Conservation (phyloP, 2,113 vertebrate species). For the Channa argus region DNA sequence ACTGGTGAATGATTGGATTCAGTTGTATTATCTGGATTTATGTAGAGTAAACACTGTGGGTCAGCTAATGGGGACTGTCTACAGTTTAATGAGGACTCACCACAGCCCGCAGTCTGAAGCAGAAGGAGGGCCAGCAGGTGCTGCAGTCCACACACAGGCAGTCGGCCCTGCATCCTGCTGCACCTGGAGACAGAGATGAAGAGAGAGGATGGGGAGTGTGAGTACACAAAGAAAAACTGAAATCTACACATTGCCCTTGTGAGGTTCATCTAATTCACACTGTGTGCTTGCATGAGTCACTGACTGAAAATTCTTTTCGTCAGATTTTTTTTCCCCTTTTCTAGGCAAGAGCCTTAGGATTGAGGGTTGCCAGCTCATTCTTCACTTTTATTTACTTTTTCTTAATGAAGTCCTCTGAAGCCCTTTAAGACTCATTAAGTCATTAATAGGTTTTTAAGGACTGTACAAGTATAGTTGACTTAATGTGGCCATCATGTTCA, state of each 20-base stretch:
- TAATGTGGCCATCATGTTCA: slow-evolving; percentile 27
- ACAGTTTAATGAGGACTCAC: slow-evolving; percentile 69
- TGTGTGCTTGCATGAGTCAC: slow-evolving; percentile 37
- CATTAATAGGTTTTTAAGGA: slow-evolving; percentile 34
- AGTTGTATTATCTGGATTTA: neutral
- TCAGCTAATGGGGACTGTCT: slow-evolving; percentile 20
- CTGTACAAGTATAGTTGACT: slow-evolving; percentile 22
- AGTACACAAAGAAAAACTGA: slow-evolving; percentile 40
- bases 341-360: slow-evolving; percentile 5
- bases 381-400: slow-evolving; percentile 36
- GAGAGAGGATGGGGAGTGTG: slow-evolving; percentile 24
- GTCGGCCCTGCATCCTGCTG: slow-evolving; percentile 69
- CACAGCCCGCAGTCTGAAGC: slow-evolving; percentile 65
- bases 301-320: slow-evolving; percentile 3
- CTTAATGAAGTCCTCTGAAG: slow-evolving; percentile 7
- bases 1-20: no score
- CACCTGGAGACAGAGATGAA: slow-evolving; percentile 69
- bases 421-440: neutral
- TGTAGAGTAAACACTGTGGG: neutral
- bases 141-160: slow-evolving; percentile 65
- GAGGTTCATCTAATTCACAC: slow-evolving; percentile 9
- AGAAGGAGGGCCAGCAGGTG: slow-evolving; percentile 73
- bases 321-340: neutral
- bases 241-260: slow-evolving; percentile 41
- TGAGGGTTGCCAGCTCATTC: slow-evolving; percentile 25